phyloP scores from a whole-genome alignment of 2,113 vertebrate genomes.

The Alces alces region DNA sequence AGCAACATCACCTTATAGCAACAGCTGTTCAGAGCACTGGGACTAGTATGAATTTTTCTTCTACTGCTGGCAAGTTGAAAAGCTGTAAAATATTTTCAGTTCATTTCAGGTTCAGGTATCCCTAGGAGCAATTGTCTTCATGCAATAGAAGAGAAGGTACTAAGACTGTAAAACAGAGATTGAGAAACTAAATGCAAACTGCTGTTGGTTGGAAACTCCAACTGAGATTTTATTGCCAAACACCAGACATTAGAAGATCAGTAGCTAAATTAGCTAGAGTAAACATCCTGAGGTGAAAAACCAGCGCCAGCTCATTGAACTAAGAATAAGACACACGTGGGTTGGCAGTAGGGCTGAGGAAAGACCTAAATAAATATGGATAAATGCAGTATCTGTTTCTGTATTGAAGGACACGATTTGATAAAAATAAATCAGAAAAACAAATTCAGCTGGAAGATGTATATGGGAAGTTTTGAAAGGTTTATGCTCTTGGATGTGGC shows the following conservation, averaged over 20 bases:
- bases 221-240: conserved; percentile 68
- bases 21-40: conserved; percentile 79
- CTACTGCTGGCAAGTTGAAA: conserved; percentile 69
- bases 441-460: neutral
- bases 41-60: conserved; percentile 71
- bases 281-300: conserved; percentile 66
- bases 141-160: conserved; percentile 61
- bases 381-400: neutral
- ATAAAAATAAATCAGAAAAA: neutral
- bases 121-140: conserved; percentile 73
- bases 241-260: conserved; percentile 58
- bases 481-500: neutral
- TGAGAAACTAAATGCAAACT: conserved; percentile 67
- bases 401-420: neutral
- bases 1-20: conserved; percentile 80
- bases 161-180: conserved; percentile 60
- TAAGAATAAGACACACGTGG: neutral
- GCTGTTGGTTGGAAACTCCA: conserved; percentile 69
- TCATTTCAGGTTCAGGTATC: conserved; percentile 82
- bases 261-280: conserved; percentile 72
- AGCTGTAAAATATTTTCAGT: conserved; percentile 74
- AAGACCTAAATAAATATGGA: conserved; percentile 29
- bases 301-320: conserved; percentile 22
- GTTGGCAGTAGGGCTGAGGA: neutral
- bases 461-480: neutral